Evolutionary conservation across 2,113 vertebrate genomes (phyloP).

Genomic region (Syngnathus floridae): DNA sequence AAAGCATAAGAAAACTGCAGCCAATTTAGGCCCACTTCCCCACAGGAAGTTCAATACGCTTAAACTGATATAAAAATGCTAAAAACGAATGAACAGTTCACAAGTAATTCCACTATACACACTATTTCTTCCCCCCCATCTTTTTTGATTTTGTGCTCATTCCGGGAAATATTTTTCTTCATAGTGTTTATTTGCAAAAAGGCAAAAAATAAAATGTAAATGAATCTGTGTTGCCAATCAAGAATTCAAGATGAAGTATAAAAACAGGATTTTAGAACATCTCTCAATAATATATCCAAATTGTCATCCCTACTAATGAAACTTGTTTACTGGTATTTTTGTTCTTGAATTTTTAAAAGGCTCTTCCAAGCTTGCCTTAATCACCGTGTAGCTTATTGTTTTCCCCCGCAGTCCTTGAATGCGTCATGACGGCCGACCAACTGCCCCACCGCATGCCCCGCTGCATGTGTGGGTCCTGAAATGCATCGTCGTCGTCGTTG

Average conservation of each 20-base stretch:
- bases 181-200: too few relatives aligned
- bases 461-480: slow-evolving; percentile 86
- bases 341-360: not conserved
- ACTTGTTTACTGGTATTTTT: not conserved
- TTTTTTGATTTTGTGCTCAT: too few relatives aligned
- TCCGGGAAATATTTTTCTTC: too few relatives aligned
- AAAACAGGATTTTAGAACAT: not conserved
- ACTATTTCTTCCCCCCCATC: too few relatives aligned
- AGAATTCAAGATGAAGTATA: too few relatives aligned
- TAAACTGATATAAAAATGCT: too few relatives aligned
- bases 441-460: slow-evolving; percentile 88
- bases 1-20: not conserved
- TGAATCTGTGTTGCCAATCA: too few relatives aligned
- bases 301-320: not conserved
- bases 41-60: too few relatives aligned
- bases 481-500: slow-evolving; percentile 79
- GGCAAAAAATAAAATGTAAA: too few relatives aligned
- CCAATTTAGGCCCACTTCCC: too few relatives aligned
- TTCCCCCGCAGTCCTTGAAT: slow-evolving; percentile 57
- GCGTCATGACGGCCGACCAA: slow-evolving; percentile 78
- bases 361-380: not conserved
- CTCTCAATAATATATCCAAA: not conserved
- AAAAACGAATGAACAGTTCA: not conserved
- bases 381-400: slow-evolving; percentile 15
- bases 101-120: not conserved